Evolutionary conservation across 2,113 vertebrate species (phyloP).

Genomic region (Heptranchias perlo): DNA sequence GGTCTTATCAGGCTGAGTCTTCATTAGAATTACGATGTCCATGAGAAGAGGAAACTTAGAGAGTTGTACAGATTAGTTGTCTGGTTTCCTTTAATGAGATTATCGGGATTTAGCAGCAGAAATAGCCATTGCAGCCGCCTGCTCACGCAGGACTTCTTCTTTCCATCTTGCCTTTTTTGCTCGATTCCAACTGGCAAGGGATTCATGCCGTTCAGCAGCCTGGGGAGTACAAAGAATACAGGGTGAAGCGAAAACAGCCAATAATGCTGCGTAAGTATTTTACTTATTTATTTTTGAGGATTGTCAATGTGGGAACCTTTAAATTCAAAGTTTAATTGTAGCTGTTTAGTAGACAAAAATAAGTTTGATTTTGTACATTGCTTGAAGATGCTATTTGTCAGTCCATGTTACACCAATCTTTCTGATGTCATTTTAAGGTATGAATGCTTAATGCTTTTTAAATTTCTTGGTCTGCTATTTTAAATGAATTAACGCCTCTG

Average conservation of each 20-base stretch:
- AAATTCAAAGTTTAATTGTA: not conserved
- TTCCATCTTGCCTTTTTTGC: slow-evolving; percentile 66
- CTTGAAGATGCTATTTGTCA: not conserved
- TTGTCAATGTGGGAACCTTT: not conserved
- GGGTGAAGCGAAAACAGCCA: not conserved
- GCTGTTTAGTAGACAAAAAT: not conserved
- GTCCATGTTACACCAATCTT: not conserved
- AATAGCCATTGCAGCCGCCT: slow-evolving; percentile 18
- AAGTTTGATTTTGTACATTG: not conserved
- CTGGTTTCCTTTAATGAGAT: not conserved
- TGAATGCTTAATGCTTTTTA: not conserved
- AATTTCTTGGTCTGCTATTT: not conserved
- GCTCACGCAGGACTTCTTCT: slow-evolving; percentile 48
- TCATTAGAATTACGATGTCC: not conserved
- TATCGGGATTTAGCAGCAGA: slow-evolving; percentile 53
- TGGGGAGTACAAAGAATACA: slow-evolving; percentile 40
- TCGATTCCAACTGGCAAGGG: slow-evolving; percentile 61
- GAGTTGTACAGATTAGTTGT: not conserved
- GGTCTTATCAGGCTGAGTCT: not conserved
- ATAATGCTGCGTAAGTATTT: not conserved
- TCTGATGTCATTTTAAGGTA: no score
- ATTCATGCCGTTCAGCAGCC: slow-evolving; percentile 59
- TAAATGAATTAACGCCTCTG: not conserved
- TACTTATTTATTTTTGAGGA: not conserved
- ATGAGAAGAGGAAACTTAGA: not conserved